Base-by-base conservation (phyloP, 2,797 vertebrate genomes). In the Coluber constrictor region DNA sequence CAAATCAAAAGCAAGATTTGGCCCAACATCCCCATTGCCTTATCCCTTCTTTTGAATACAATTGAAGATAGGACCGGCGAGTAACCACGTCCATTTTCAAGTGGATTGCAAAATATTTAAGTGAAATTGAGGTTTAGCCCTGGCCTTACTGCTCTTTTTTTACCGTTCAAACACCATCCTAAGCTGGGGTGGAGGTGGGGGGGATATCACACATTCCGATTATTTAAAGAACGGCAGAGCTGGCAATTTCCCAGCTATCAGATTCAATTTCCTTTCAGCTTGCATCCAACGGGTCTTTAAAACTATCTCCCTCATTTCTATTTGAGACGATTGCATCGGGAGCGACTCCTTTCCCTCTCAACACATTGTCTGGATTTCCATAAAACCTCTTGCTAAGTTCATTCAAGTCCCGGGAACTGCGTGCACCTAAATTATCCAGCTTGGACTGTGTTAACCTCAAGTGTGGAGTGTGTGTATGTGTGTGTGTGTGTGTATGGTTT, bases 261-360 rank as follows among this genome's bases (percentile, higher is more conserved):
- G 32, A 23, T 43, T 79, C 70, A 79, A 79, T 43, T 79, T 79
- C 3, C 70, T 79, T 23, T 43, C 70, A 10, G 32, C 8, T 43
- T 43, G 70, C 5, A 16, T 8, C 13, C 13, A 15, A 29, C 4
- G n/a, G 56, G 18, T 61, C 79, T 86, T 87, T n/a, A 57, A 63
- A 92, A 47, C 54, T 20, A 27, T 27, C 32, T 55, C 18, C 5
- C 25, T 8, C n/a, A 6, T 20, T 37, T 66, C 47, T 25, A 6
- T 29, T 27, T 43, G 20, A 27, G 15, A 54, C 2, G 13, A 32
- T 10, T 6, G 11, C 7, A 20, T 4, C 0, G 4, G 7, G 29
- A 0, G 3, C 0, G 0, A 43, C 18, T 79, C 16, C 32, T 18
- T 37, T 74, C 32, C 70, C 0, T 18, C 18, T 23, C 3, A 23